A percentile compares a stretch with the other conserved stretches of the same genome.
Evolutionary conservation across 2,797 vertebrate species (phyloP).

Genomic region (Sebastiscus tertius): DNA sequence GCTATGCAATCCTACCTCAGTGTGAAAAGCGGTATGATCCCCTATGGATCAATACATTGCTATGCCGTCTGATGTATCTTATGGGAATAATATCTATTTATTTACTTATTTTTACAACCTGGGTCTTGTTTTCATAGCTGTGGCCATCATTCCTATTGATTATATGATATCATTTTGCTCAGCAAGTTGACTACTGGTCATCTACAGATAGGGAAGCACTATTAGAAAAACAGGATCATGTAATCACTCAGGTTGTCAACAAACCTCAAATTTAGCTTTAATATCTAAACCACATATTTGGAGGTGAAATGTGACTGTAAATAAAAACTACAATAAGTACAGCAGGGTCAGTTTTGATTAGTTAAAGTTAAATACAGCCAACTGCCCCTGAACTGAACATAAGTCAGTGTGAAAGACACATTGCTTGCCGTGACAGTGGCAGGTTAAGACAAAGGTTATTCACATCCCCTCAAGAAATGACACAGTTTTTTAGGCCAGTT

Average conservation of each 20-base stretch:
- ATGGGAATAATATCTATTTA: background rate
- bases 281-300: background rate
- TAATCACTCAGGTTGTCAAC: background rate
- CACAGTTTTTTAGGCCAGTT: background rate
- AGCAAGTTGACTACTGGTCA: background rate
- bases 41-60: background rate
- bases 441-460: background rate
- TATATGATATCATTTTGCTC: background rate
- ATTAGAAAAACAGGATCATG: background rate
- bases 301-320: background rate
- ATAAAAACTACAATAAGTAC: background rate
- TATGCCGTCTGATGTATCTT: background rate
- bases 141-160: background rate
- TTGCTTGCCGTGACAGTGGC: background rate
- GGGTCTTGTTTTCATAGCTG: background rate
- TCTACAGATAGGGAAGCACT: background rate
- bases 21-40: background rate
- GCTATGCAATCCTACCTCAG: background rate
- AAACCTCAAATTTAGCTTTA: background rate
- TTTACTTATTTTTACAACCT: background rate
- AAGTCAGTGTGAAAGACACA: background rate
- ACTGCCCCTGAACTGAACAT: background rate
- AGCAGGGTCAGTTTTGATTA: background rate
- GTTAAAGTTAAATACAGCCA: background rate
- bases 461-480: constrained; percentile 5